phyloP scores from a whole-genome alignment of 2,797 vertebrate genomes.

The Arremon aurantiirostris region DNA sequence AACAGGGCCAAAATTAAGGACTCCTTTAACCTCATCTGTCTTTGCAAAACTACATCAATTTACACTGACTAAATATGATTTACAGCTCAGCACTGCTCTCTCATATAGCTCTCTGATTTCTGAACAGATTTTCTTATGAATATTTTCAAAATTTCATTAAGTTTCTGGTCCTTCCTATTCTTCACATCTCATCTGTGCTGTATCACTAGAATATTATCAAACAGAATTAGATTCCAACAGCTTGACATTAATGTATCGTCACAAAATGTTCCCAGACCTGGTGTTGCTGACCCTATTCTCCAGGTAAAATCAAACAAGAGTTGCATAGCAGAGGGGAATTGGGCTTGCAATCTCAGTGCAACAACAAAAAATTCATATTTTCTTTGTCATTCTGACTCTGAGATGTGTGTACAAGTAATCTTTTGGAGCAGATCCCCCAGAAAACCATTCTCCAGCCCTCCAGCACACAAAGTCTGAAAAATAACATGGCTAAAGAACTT shows the following conservation, averaged over 20 bases:
- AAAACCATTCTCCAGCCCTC: neutral
- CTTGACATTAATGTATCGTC: neutral
- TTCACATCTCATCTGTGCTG: neutral
- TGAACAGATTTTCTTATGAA: neutral
- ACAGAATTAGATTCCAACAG: neutral
- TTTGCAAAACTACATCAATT: neutral
- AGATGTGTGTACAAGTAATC: neutral
- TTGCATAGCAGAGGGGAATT: neutral
- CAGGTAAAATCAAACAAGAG: neutral
- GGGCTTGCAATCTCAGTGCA: neutral
- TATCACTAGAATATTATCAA: neutral
- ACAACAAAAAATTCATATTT: neutral
- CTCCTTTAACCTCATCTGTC: neutral
- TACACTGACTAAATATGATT: neutral
- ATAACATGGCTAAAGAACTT: neutral
- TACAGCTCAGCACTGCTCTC: neutral
- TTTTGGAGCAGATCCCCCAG: neutral
- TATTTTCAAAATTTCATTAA: neutral
- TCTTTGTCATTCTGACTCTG: neutral
- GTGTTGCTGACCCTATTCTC: neutral
- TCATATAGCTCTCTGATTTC: neutral
- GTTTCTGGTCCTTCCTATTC: neutral
- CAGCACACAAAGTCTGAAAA: neutral
- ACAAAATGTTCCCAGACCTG: neutral
- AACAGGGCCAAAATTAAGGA: neutral